These are phyloP conservation scores for Hyphantria cunea DNA, from an alignment of 1,140 invertebrate species.

Conservation along the genomic window DNA sequence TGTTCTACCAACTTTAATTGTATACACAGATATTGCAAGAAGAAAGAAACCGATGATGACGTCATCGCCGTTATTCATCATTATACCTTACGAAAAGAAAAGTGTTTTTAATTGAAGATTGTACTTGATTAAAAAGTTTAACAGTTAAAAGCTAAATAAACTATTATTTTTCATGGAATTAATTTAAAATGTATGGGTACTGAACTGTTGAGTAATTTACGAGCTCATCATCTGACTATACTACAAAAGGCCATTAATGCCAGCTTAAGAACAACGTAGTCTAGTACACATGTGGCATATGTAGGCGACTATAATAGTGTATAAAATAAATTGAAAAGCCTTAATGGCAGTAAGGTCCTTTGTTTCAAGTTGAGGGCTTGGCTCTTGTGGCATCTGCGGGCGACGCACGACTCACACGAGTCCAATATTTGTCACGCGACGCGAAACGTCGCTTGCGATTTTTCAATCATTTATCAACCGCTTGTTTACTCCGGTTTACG, in stretches of 20 bases:
- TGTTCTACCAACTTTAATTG: conserved; percentile 32
- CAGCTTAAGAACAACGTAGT: too few relatives aligned
- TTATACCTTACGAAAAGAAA: conserved; percentile 10
- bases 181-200: too few relatives aligned
- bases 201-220: too few relatives aligned
- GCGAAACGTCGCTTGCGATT: conserved; percentile 33
- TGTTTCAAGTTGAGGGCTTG: conserved; percentile 3
- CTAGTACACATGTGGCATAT: neutral
- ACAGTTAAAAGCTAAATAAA: too few relatives aligned
- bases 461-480: conserved; percentile 44
- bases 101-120: conserved; percentile 15
- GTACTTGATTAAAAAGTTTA: neutral
- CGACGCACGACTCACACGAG: conserved; percentile 23
- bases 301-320: neutral
- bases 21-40: conserved; percentile 29
- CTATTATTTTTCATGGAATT: too few relatives aligned
- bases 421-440: conserved; percentile 30
- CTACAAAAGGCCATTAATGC: too few relatives aligned
- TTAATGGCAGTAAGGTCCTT: conserved; percentile 19
- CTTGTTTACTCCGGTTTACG: conserved; percentile 33
- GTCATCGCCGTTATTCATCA: conserved; percentile 18
- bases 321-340: conserved; percentile 22
- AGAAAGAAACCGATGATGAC: conserved; percentile 11
- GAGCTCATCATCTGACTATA: too few relatives aligned
- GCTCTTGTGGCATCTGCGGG: conserved; percentile 13